Evolutionary conservation across 2,888 invertebrate genomes (phyloP), one percentile per base, ranked within the genome.

Genomic region (Halictus quadricinctus): DNA sequence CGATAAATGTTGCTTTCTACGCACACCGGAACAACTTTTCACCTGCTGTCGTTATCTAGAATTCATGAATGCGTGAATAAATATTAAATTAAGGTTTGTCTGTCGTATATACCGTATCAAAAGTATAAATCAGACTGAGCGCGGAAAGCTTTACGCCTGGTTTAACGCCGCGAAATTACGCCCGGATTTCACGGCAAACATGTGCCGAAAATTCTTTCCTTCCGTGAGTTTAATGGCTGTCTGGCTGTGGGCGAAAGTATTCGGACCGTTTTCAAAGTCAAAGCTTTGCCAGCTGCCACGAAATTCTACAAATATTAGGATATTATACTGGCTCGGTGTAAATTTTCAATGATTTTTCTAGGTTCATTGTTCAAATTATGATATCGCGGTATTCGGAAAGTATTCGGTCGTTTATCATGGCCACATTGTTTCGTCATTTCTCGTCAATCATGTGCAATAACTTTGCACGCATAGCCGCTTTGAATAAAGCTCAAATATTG

Each of bases 11-110:
- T 75, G 43, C 46, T n/a, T 25, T 8, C 29, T 29, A 50, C 15
- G n/a, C 77, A 50, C 60, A 21, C 66, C 13, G 18, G 18, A 2
- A 36, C n/a, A 48, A 25, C 48, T 29, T 54, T 21, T 50, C 25
- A n/a, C 36, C 8, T 21, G 48, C 43, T 60, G 64, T 64, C 64
- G 74, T 82, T 75, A 79, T 75, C 75, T 15, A 6, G 25, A 6
- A 41, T 77, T 80, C 72, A 43, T 70, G 81, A 50, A 13, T 70
- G 70, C 86, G 79, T 79, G 76, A 87, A 80, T 80, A 81, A 83
- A 78, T 76, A 73, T 78, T 73, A 75, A 87, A 87, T 85, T 73
- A 80, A 77, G 46, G 48, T 80, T 75, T 69, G 75, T 18, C 46
- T 15, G 70, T 46, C 50, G 79, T 64, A 46, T 29, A 36, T 50